Conservation (phyloP, 2,797 vertebrate genomes). For the Melanotaenia nigrans region DNA sequence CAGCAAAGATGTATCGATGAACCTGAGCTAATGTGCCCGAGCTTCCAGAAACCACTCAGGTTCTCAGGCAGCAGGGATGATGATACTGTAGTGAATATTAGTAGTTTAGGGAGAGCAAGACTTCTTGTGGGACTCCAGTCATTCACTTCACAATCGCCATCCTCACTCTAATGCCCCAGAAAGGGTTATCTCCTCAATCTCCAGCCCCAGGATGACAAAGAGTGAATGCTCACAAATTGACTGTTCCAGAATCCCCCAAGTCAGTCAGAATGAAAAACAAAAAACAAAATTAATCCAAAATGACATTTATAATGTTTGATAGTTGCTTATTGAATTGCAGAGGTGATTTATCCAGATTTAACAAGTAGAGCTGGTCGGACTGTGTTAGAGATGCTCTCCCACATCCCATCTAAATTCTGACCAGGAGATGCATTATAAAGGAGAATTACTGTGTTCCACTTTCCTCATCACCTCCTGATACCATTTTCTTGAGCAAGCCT, state of each 20-base stretch:
- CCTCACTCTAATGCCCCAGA: constrained; percentile 18
- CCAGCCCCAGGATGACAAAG: constrained; percentile 16
- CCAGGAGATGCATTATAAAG: constrained; percentile 35
- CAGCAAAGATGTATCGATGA: constrained; percentile 64
- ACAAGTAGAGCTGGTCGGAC: constrained; percentile 11
- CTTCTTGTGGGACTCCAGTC: constrained; percentile 32
- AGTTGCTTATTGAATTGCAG: constrained; percentile 23
- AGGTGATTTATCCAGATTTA: constrained; percentile 39
- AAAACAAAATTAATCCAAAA: constrained; percentile 3
- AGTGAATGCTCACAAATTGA: constrained; percentile 17
- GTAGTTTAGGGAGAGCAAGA: constrained; percentile 29
- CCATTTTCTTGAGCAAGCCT: constrained; percentile 41
- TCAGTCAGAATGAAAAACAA: constrained; percentile 5
- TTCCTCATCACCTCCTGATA: constrained; percentile 49
- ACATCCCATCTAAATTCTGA: constrained; percentile 41
- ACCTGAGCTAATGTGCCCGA: constrained; percentile 41
- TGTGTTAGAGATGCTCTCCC: constrained; percentile 18
- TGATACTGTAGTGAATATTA: constrained; percentile 26
- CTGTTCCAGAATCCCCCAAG: background rate
- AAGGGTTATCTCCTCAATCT: constrained; percentile 34
- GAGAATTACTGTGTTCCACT: constrained; percentile 35
- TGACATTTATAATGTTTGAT: constrained; percentile 15
- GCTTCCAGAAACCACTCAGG: constrained; percentile 49
- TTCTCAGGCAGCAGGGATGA: constrained; percentile 36
- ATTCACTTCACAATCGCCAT: constrained; percentile 22